phyloP scores from a whole-genome alignment of 2,888 invertebrate genomes.

The Anorthoa munda region DNA sequence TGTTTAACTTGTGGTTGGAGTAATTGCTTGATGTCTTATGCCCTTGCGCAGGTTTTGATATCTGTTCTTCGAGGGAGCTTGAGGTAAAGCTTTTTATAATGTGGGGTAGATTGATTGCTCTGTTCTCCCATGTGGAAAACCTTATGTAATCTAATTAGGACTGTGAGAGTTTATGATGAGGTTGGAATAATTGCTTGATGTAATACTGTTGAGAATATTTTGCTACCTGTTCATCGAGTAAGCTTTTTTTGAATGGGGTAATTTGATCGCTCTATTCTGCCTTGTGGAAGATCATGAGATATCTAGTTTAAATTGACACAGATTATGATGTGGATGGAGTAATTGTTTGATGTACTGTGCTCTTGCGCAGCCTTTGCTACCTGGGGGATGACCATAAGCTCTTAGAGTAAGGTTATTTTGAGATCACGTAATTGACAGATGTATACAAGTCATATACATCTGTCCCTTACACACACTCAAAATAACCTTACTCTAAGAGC shows the following conservation, averaged over 20 bases:
- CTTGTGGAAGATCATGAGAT: too few relatives aligned
- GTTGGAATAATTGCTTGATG: conserved; percentile 44
- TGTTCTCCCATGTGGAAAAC: not conserved
- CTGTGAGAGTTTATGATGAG: not conserved
- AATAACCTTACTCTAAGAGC: too few relatives aligned
- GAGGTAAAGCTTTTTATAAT: not conserved
- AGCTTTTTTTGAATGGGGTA: too few relatives aligned
- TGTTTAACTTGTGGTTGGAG: conserved; percentile 51
- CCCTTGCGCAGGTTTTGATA: conserved; percentile 20
- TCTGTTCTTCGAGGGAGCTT: not conserved
- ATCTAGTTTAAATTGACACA: not conserved
- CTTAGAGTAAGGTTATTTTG: too few relatives aligned
- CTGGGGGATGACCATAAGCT: too few relatives aligned
- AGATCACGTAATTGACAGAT: too few relatives aligned
- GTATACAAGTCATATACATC: too few relatives aligned
- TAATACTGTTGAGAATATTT: conserved; percentile 19
- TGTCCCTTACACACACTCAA: too few relatives aligned
- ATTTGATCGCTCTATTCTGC: too few relatives aligned
- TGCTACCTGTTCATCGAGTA: not conserved
- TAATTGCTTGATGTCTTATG: conserved; percentile 49
- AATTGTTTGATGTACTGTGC: conserved; percentile 38
- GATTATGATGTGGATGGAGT: conserved; percentile 24
- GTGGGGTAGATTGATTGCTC: not conserved
- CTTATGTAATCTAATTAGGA: not conserved
- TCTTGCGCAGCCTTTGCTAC: conserved; percentile 12